A percentile compares a stretch with the other conserved stretches of the same genome.
Evolutionary conservation across 2,888 invertebrate genomes (phyloP).

Genomic region (Spodoptera exigua): DNA sequence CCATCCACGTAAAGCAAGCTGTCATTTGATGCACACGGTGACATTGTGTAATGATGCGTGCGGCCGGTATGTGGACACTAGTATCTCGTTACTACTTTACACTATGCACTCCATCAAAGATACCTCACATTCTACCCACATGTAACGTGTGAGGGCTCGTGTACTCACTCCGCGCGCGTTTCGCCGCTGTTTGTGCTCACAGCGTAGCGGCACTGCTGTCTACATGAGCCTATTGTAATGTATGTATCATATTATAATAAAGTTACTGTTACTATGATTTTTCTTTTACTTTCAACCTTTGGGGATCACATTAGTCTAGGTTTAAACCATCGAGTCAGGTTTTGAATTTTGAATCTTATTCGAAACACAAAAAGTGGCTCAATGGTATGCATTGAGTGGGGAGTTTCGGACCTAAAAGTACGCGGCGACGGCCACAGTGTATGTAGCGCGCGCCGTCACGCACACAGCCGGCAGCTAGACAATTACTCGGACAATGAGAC

Average conservation of each 20-base stretch:
- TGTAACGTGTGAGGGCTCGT: background rate
- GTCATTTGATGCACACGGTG: background rate
- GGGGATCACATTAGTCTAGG: too few relatives aligned
- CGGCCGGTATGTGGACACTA: background rate
- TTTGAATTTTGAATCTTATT: too few relatives aligned
- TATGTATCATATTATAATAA: too few relatives aligned
- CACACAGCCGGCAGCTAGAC: slow-evolving; percentile 19
- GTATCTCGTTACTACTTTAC: background rate
- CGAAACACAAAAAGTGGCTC: slow-evolving; percentile 14
- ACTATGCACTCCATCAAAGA: slow-evolving; percentile 3
- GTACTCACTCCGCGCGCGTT: too few relatives aligned
- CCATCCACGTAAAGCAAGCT: too few relatives aligned
- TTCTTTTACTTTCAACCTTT: too few relatives aligned
- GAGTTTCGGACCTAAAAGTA: slow-evolving; percentile 24
- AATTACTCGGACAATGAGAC: slow-evolving; percentile 15
- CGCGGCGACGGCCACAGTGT: slow-evolving; percentile 21
- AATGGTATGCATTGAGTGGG: slow-evolving; percentile 15
- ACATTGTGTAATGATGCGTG: background rate
- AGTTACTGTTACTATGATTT: too few relatives aligned
- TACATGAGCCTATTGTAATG: too few relatives aligned
- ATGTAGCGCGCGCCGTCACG: slow-evolving; percentile 25
- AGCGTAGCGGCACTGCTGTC: too few relatives aligned
- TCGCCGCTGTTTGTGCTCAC: too few relatives aligned
- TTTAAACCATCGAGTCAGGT: too few relatives aligned
- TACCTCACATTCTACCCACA: background rate